Percentiles rank a stretch among this genome's conserved stretches.
Conservation (phyloP, 2,888 invertebrate species). For the Vanessa cardui region DNA sequence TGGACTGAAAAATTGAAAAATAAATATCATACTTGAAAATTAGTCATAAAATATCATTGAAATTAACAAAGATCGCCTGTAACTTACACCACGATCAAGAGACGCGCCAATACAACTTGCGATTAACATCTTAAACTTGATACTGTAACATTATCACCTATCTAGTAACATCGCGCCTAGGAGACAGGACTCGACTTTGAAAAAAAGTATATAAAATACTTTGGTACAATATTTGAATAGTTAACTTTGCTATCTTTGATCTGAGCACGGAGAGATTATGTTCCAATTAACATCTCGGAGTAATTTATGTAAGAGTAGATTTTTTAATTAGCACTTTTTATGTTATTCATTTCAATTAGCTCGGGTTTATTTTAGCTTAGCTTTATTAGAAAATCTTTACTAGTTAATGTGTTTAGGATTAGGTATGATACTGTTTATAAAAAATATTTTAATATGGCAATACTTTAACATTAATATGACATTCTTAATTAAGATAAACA, state of each 20-base stretch:
- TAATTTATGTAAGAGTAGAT: background rate
- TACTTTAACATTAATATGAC: too few species aligned
- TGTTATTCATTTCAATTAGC: too few species aligned
- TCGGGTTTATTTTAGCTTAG: too few species aligned
- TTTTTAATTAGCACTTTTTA: too few species aligned
- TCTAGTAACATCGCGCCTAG: constrained; percentile 58
- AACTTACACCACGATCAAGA: constrained; percentile 42
- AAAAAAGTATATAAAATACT: constrained; percentile 22
- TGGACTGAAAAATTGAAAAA: too few species aligned
- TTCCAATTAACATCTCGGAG: background rate
- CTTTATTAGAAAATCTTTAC: too few species aligned
- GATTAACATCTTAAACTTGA: constrained; percentile 66
- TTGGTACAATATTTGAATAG: constrained; percentile 16
- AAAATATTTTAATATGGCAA: too few species aligned
- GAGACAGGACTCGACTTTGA: constrained; percentile 39
- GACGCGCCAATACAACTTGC: constrained; percentile 55
- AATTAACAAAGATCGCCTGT: constrained; percentile 15
- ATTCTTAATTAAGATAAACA: too few species aligned
- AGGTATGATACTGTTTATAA: too few species aligned
- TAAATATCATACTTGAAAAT: background rate
- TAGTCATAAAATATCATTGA: background rate
- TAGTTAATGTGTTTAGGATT: too few species aligned
- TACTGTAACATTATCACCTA: constrained; percentile 57
- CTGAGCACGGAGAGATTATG: background rate
- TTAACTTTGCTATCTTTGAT: constrained; percentile 4